phyloP scores from a whole-genome alignment of 2,113 vertebrate genomes.

The Aspiorhynchus laticeps region DNA sequence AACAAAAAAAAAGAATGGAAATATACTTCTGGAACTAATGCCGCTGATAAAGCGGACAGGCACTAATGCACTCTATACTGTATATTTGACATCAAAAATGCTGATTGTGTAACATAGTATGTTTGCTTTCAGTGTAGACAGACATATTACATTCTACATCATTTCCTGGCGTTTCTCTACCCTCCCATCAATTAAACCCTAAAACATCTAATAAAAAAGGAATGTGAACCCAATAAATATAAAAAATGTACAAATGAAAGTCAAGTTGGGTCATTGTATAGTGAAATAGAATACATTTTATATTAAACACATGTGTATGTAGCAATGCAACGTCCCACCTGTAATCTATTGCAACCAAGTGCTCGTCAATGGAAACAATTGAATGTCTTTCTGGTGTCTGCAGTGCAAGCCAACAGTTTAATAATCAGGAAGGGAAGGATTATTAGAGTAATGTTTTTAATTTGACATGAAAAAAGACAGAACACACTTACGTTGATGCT shows the following conservation, averaged over 20 bases:
- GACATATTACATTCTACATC: background rate
- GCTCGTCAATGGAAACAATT: slow-evolving; percentile 1
- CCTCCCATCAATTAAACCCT: background rate
- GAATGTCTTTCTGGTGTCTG: slow-evolving; percentile 8
- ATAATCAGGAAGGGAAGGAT: slow-evolving; percentile 11
- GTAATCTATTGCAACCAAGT: background rate
- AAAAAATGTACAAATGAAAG: background rate
- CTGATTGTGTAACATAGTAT: background rate
- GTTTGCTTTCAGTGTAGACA: background rate
- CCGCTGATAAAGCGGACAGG: too few relatives aligned
- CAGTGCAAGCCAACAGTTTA: background rate
- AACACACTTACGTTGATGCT: background rate
- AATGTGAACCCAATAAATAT: background rate
- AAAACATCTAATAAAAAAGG: background rate
- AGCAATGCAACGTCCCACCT: background rate
- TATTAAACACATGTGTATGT: slow-evolving; percentile 3
- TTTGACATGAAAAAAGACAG: slow-evolving; percentile 8
- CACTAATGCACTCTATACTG: background rate
- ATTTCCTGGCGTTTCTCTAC: background rate
- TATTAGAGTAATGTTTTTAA: slow-evolving; percentile 24
- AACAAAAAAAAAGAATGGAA: too few relatives aligned
- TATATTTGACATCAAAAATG: background rate
- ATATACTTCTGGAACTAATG: too few relatives aligned
- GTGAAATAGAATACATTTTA: background rate
- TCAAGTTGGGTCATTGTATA: background rate